Evolutionary conservation across 2,888 invertebrate genomes (phyloP).

Genomic region (Yponomeuta plumbellus): DNA sequence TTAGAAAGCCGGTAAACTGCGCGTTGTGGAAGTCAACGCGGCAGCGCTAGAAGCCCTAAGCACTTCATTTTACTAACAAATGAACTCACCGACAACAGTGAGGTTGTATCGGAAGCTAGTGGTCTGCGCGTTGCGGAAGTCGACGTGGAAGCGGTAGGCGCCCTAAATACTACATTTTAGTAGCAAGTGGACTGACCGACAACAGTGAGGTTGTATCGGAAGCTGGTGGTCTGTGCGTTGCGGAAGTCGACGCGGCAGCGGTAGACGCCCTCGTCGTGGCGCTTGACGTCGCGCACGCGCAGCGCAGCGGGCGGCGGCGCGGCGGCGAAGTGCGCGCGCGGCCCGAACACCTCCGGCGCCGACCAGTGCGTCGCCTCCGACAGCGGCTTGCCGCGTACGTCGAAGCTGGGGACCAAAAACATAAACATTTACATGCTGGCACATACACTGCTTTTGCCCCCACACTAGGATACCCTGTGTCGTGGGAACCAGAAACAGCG

Average conservation of each 20-base stretch:
- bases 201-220: constrained; percentile 92
- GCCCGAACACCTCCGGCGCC: constrained; percentile 89
- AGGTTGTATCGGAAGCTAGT: constrained; percentile 45
- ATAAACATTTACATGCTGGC: too few relatives aligned
- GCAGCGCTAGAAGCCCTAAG: too few relatives aligned
- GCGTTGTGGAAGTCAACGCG: too few relatives aligned
- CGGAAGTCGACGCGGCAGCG: constrained; percentile 93
- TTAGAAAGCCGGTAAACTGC: too few relatives aligned
- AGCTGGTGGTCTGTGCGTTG: constrained; percentile 92
- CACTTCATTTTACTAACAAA: too few relatives aligned
- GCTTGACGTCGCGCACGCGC: constrained; percentile 84
- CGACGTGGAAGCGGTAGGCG: constrained; percentile 91
- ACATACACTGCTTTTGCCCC: too few relatives aligned
- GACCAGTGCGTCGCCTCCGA: constrained; percentile 90
- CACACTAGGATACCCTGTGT: too few relatives aligned
- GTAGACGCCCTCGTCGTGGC: constrained; percentile 92
- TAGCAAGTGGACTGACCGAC: constrained; percentile 81
- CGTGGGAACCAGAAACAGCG: too few relatives aligned
- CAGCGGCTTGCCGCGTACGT: constrained; percentile 89
- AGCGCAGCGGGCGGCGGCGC: constrained; percentile 87
- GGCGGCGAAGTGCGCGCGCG: constrained; percentile 89
- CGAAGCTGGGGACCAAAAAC: too few relatives aligned
- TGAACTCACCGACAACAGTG: constrained; percentile 64
- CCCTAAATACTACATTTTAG: not conserved
- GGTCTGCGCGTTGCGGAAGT: constrained; percentile 88